Evolutionary conservation across 2,797 vertebrate genomes (phyloP).

Genomic region (Lemur catta): DNA sequence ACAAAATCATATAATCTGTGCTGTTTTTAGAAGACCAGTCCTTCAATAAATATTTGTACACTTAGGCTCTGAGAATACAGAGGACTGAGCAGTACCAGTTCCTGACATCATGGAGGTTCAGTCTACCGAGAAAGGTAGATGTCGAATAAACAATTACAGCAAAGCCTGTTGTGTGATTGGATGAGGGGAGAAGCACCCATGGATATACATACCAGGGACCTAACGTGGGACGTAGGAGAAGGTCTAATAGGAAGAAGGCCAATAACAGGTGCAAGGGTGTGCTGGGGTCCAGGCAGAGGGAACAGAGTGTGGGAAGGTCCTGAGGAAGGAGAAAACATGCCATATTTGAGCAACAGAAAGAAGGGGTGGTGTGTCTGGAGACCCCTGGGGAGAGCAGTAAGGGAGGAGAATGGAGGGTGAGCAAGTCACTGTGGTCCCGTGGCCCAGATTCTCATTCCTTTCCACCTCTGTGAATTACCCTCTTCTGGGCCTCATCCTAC

Average conservation of each 20-base stretch:
- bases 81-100: not conserved
- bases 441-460: not conserved
- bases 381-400: not conserved
- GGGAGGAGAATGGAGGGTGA: no score
- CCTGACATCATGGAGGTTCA: not conserved
- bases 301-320: not conserved
- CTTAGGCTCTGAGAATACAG: not conserved
- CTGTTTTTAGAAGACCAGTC: constrained; percentile 30
- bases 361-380: not conserved
- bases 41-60: constrained; percentile 28
- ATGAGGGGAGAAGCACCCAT: not conserved
- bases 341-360: not conserved
- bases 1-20: not conserved
- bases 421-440: not conserved
- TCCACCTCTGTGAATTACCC: not conserved
- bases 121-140: not conserved
- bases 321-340: not conserved
- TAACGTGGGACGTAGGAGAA: not conserved
- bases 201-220: not conserved
- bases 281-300: not conserved
- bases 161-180: not conserved
- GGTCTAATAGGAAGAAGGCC: not conserved
- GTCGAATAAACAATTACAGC: not conserved
- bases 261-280: not conserved
- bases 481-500: not conserved